Evolutionary conservation across 2,888 invertebrate species (phyloP).

Genomic region (Catocala fraxini): DNA sequence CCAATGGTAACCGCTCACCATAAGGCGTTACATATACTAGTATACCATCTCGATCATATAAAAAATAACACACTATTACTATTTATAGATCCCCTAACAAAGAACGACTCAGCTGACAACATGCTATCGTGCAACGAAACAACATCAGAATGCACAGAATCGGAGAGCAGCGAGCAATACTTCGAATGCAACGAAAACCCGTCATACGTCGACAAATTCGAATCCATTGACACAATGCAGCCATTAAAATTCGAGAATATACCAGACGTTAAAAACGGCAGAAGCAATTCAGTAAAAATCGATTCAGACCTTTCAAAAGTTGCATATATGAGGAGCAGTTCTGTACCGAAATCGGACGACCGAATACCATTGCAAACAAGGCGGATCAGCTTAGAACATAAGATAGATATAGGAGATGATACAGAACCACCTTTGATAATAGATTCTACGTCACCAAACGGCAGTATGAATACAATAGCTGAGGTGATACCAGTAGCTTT

Average conservation of each 20-base stretch:
- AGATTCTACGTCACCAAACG: slow-evolving; percentile 79
- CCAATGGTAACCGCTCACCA: too few species aligned
- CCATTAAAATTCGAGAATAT: slow-evolving; percentile 71
- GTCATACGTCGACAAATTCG: slow-evolving; percentile 70
- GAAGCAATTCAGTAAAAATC: slow-evolving; percentile 70
- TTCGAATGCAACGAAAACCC: slow-evolving; percentile 82
- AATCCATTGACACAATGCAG: slow-evolving; percentile 68
- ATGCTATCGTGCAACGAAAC: slow-evolving; percentile 85
- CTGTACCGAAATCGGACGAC: slow-evolving; percentile 80
- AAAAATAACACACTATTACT: neutral
- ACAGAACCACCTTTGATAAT: slow-evolving; percentile 83
- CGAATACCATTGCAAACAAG: slow-evolving; percentile 70
- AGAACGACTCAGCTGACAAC: slow-evolving; percentile 84
- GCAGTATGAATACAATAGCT: slow-evolving; percentile 81
- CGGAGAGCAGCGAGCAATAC: slow-evolving; percentile 84
- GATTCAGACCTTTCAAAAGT: slow-evolving; percentile 78
- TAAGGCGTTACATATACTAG: too few species aligned
- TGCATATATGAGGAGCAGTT: slow-evolving; percentile 79
- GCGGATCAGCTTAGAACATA: slow-evolving; percentile 81
- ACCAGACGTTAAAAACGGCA: slow-evolving; percentile 64
- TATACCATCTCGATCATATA: too few species aligned
- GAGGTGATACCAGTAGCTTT: slow-evolving; percentile 80
- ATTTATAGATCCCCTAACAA: slow-evolving; percentile 76
- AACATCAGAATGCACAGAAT: slow-evolving; percentile 84
- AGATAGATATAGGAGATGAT: slow-evolving; percentile 84